Percentiles rank a stretch among this genome's conserved stretches.
Evolutionary conservation across 2,797 vertebrate genomes (phyloP).

Genomic region (Stomatorhinus walkeri): DNA sequence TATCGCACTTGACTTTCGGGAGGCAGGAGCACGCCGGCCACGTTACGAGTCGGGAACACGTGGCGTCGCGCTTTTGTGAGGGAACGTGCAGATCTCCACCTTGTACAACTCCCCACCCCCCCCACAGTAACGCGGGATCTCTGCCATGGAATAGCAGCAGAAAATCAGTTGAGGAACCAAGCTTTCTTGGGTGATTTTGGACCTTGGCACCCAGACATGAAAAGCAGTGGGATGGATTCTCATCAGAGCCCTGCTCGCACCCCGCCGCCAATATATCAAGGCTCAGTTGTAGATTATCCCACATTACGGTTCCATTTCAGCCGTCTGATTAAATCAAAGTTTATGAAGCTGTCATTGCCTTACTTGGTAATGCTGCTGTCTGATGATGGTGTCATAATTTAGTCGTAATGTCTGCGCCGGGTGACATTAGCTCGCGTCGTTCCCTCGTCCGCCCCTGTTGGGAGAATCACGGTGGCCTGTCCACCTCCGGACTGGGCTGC

Average conservation of each 20-base stretch:
- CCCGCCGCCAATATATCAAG: conserved; percentile 52
- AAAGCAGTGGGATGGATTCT: conserved; percentile 45
- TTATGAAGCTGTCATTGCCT: conserved; percentile 62
- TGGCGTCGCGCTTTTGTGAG: conserved; percentile 56
- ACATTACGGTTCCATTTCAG: conserved; percentile 58
- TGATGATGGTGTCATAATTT: conserved; percentile 55
- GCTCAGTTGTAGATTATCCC: conserved; percentile 54
- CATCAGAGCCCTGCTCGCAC: conserved; percentile 48
- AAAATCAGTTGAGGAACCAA: neutral
- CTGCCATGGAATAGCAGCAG: conserved; percentile 40
- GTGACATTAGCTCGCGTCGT: conserved; percentile 43
- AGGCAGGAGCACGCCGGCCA: conserved; percentile 68
- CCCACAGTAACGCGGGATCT: conserved; percentile 34
- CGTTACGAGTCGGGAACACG: conserved; percentile 61
- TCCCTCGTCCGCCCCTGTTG: neutral
- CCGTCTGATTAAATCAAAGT: conserved; percentile 63
- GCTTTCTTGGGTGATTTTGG: conserved; percentile 45
- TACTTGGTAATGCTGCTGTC: conserved; percentile 32
- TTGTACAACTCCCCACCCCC: conserved; percentile 27
- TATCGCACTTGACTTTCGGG: conserved; percentile 69
- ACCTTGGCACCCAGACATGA: conserved; percentile 37
- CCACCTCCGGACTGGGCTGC: conserved; percentile 13
- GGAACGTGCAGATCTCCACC: neutral
- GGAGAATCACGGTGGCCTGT: neutral
- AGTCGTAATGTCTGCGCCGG: conserved; percentile 46